Evolutionary conservation across 2,113 vertebrate genomes (phyloP).

Genomic region (Macaca mulatta): DNA sequence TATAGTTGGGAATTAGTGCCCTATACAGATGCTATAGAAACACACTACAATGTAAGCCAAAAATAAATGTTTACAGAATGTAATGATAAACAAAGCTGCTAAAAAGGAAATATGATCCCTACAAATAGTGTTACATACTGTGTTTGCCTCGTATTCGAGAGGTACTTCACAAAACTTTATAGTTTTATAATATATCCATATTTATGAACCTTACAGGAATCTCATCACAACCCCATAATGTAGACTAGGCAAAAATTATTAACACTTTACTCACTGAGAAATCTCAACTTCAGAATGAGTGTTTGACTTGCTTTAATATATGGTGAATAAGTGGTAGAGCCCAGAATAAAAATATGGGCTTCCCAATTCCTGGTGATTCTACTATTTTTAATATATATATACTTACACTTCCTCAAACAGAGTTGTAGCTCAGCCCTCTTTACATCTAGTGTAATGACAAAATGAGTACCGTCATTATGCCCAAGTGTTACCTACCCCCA

Average conservation of each 20-base stretch:
- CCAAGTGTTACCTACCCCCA: conserved; percentile 89
- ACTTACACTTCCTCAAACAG: not conserved
- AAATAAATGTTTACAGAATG: not conserved
- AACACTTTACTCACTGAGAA: not conserved
- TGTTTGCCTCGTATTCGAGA: not conserved
- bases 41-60: not conserved
- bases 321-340: not conserved
- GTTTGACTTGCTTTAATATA: not conserved
- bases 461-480: conserved; percentile 18
- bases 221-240: not conserved
- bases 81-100: not conserved
- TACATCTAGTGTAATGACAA: not conserved
- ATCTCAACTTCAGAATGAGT: not conserved
- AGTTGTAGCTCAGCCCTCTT: not conserved
- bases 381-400: not conserved
- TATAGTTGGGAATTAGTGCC: not conserved
- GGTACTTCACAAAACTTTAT: not conserved
- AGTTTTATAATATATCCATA: not conserved
- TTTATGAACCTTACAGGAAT: not conserved
- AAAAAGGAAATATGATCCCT: not conserved
- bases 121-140: not conserved
- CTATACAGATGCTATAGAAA: not conserved
- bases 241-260: not conserved
- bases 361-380: not conserved
- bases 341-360: conserved; percentile 15